Evolutionary conservation across 2,797 vertebrate species (phyloP).

Genomic region (Kryptolebias ocellatus): DNA sequence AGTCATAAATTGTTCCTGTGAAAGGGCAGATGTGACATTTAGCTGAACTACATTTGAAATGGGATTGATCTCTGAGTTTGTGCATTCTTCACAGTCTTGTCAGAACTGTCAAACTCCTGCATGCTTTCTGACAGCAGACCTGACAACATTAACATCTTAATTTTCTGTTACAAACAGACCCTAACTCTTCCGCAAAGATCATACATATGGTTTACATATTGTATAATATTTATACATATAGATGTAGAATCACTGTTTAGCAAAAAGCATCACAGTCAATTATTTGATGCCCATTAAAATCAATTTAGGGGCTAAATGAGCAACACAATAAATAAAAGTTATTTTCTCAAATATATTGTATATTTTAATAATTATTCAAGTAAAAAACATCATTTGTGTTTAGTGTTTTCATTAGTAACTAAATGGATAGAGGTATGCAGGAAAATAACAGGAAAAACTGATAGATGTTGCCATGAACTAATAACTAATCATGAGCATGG

Average conservation of each 20-base stretch:
- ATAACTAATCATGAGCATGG: too few relatives aligned
- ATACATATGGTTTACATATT: background rate
- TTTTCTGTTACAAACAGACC: slow-evolving; percentile 60
- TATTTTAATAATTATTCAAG: too few relatives aligned
- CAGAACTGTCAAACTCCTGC: slow-evolving; percentile 72
- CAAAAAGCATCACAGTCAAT: slow-evolving; percentile 23
- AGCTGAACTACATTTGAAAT: slow-evolving; percentile 64
- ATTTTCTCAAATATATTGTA: too few relatives aligned
- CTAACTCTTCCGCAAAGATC: slow-evolving; percentile 29
- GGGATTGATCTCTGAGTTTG: slow-evolving; percentile 75
- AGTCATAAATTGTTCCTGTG: slow-evolving; percentile 64
- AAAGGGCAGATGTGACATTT: slow-evolving; percentile 78
- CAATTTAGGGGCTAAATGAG: background rate
- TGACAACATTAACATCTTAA: slow-evolving; percentile 77
- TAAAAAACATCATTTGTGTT: too few relatives aligned
- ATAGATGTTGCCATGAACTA: too few relatives aligned
- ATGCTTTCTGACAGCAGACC: slow-evolving; percentile 61
- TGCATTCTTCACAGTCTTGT: slow-evolving; percentile 74
- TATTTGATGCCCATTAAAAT: background rate
- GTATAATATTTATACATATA: background rate
- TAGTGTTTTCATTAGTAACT: too few relatives aligned
- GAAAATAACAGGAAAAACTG: too few relatives aligned
- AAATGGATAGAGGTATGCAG: background rate
- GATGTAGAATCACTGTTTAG: background rate
- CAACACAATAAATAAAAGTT: too few relatives aligned